Percentiles rank a stretch among this genome's conserved stretches.
Conservation (phyloP, 2,888 invertebrate species). For the Hartigia nigra region DNA sequence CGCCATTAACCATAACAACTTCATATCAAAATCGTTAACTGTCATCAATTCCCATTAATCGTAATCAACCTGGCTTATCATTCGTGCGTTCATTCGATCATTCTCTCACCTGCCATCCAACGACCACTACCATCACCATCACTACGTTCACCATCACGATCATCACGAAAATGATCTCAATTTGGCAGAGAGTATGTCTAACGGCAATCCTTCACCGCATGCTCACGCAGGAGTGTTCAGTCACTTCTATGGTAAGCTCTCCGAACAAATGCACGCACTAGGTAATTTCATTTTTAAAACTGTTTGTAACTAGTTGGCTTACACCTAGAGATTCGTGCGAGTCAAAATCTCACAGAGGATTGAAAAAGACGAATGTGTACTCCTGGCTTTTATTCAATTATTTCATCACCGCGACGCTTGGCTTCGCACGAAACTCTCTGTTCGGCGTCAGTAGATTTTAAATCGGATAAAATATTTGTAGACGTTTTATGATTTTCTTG, state of each 20-base stretch:
- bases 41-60: not conserved
- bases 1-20: not conserved
- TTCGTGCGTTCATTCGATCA: conserved; percentile 23
- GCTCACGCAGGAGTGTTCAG: conserved; percentile 63
- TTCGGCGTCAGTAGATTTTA: not conserved
- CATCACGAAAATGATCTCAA: conserved; percentile 27
- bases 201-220: conserved; percentile 55
- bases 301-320: conserved; percentile 39
- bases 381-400: not conserved
- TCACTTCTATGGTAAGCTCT: conserved; percentile 65
- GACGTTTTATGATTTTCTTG: not conserved
- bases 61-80: conserved; percentile 7
- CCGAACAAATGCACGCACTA: conserved; percentile 65
- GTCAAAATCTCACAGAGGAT: not conserved
- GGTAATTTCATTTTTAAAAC: conserved; percentile 59
- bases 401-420: not conserved
- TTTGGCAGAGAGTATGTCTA: conserved; percentile 43
- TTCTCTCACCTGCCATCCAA: conserved; percentile 25
- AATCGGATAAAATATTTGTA: not conserved
- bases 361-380: not conserved
- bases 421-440: not conserved
- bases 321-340: conserved; percentile 2
- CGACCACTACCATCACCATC: conserved; percentile 30
- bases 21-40: not conserved
- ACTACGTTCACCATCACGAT: conserved; percentile 30